Evolutionary conservation across 2,888 invertebrate species (phyloP), one percentile per base, ranked within the genome.

Genomic region (Zelleria hepariella): DNA sequence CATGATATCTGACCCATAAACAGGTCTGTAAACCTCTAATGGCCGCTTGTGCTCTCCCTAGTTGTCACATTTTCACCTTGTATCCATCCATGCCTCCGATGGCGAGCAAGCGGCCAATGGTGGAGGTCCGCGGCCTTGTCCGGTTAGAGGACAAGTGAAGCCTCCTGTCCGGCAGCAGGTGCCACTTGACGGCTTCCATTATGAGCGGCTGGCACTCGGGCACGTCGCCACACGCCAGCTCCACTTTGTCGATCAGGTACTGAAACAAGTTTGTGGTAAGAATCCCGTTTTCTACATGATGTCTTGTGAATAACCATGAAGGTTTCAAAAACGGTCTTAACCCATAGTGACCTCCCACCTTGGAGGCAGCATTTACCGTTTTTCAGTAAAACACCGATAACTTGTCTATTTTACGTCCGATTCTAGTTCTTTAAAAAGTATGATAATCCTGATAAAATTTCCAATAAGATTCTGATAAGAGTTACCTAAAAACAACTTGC

Each of bases 121-220:
- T 98, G 0, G 97, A 96, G 75, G 98, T 98, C 58, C 98, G 90
- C 0, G 98, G 97, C 65, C 94, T 92, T 0, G 97, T 97, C 63
- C 97, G 91, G 63, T 93, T 91, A 21, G 94, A 94, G 68, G 94
- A 92, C 68, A 96, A 90, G 64, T 94, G 91, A 6, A 93, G 91
- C 52, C 96, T 90, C 57, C 97, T 89, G 73, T 97, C 97, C 0
- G 98, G 97, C 64, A 98, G 80, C 27, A 98, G 86, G 78, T 98
- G 98, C 92, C 97, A 98, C 73, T 96, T 97, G 64, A 97, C 91
- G 10, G 98, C 98, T 80, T 98, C 98, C 94, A 97, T 96, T 58
- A 98, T 94, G 58, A 98, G 86, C 62, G 95, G 93, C 73, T 96
- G 96, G 70, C 97, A 96, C 59, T 92, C 92, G 52, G 92, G 89